Base-by-base conservation (phyloP, 2,888 invertebrate species). In the Diloba caeruleocephala region DNA sequence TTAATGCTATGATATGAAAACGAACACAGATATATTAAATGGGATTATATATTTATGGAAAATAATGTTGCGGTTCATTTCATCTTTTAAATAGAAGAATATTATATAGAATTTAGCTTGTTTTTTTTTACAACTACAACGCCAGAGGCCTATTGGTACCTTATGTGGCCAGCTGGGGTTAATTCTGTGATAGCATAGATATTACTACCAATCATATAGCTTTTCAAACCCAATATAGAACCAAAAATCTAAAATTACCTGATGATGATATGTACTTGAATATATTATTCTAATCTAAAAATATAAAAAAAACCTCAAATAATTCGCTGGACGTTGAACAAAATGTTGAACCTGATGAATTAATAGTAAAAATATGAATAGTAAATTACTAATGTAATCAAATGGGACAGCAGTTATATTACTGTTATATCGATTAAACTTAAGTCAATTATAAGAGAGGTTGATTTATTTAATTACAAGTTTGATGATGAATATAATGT, bases 341-440 rank as follows among this genome's bases (percentile, higher is more conserved):
- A 14, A 59, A 53, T 45, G 44, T 19, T 49, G 61, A 33, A 54
- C 61, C 61, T 67, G 62, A 56, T 56, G 48, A 13, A 25, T 43
- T 14, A 51, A 68, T 48, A 38, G 29, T 48, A 33, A 57, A 60
- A 26, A 44, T 51, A 57, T n/a, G n/a, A 68, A 43, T 8, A 48
- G 39, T 52, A 59, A 65, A 41, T 65, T 28, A 42, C 23, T 57
- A 51, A n/a, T 42, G 25, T 64, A 57, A 21, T 15, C 5, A 2
- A 41, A 17, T n/a, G 34, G 44, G 42, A 25, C 12, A 4, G 23
- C 50, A 64, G 33, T 8, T 3, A 39, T 49, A 49, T 56, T 56
- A 34, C 31, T 19, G 2, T 13, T 21, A 31, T 21, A 8, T 15
- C n/a, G 1, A 7, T 21, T 3, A 21, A 21, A 21, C 21, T 7